Evolutionary conservation across 2,888 invertebrate species (phyloP), one percentile per base, ranked within the genome.

Genomic region (Luffia ferchaultella): DNA sequence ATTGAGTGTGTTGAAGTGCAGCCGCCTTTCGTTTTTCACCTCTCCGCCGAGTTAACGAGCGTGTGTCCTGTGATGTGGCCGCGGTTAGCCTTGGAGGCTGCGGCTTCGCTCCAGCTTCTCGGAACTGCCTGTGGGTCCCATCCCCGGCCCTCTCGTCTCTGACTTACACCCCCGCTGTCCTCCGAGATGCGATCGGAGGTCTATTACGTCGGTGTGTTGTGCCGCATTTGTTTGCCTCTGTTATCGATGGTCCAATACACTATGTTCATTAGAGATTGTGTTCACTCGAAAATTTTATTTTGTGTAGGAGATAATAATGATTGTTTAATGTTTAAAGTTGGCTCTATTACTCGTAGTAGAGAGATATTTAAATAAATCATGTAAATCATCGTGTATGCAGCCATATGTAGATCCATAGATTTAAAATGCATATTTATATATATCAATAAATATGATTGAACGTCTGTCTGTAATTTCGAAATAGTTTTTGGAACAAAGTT

Each of bases 81-180:
- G 77, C 78, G 63, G 62, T 62, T 63, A 67, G 68, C 67, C 70
- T 70, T 63, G 68, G 75, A 76, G 70, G 70, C 70, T 72, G 68
- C 62, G 62, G 58, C 44, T 62, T 63, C 57, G 60, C 60, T 67
- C 66, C 64, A 60, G 66, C 67, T 82, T 82, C 82, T 77, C 69
- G 64, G 82, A 80, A 82, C 68, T 67, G 73, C 58, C 63, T 59
- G 57, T 53, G 58, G 60, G 51, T 50, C 40, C 16, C 45, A 45
- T 16, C 49, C 30, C 20, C 42, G 20, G 16, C 49, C 49, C 45
- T 30, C 30, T 45, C 48, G 45, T 50, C 20, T 55, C 52, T 52
- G 46, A 48, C 50, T 54, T 55, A 60, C 61, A 59, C 59, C 59
- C 60, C 61, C 59, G 57, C 54, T 59, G 50, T 61, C 62, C 65